These are phyloP conservation scores for Thymelicus sylvestris DNA, from an alignment of 2,888 invertebrate genomes.

Conservation along the genomic window DNA sequence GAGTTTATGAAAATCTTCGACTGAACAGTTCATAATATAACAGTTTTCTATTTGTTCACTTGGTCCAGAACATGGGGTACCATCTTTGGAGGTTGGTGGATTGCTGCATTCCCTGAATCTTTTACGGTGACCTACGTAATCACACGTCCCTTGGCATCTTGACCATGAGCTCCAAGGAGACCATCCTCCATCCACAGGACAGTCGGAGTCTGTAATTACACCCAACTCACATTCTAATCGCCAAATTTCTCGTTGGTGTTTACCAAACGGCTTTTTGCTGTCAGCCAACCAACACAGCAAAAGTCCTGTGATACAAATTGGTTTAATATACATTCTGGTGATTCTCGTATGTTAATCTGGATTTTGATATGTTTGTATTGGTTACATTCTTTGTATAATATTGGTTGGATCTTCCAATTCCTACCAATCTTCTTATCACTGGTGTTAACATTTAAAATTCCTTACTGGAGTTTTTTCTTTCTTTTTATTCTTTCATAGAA, in stretches of 20 bases:
- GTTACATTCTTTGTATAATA: not conserved
- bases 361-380: too few species aligned
- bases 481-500: too few species aligned
- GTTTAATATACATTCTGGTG: not conserved
- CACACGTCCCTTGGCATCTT: constrained; percentile 74
- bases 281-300: constrained; percentile 40
- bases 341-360: too few species aligned
- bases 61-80: constrained; percentile 68
- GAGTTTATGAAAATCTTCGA: constrained; percentile 66
- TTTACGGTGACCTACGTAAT: constrained; percentile 68
- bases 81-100: constrained; percentile 72
- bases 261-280: constrained; percentile 59
- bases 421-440: too few species aligned
- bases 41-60: constrained; percentile 71
- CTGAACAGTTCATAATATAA: constrained; percentile 69
- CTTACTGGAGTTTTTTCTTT: too few species aligned
- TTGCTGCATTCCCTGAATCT: constrained; percentile 72
- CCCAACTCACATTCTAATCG: constrained; percentile 74
- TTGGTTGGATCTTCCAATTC: not conserved
- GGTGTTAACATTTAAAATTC: too few species aligned
- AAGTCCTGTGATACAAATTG: not conserved
- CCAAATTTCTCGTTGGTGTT: constrained; percentile 66
- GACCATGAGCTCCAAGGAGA: constrained; percentile 77
- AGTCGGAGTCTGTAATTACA: constrained; percentile 64
- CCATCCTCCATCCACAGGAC: constrained; percentile 81